Evolutionary conservation across 2,113 vertebrate genomes (phyloP).

Genomic region (Willisornis vidua): DNA sequence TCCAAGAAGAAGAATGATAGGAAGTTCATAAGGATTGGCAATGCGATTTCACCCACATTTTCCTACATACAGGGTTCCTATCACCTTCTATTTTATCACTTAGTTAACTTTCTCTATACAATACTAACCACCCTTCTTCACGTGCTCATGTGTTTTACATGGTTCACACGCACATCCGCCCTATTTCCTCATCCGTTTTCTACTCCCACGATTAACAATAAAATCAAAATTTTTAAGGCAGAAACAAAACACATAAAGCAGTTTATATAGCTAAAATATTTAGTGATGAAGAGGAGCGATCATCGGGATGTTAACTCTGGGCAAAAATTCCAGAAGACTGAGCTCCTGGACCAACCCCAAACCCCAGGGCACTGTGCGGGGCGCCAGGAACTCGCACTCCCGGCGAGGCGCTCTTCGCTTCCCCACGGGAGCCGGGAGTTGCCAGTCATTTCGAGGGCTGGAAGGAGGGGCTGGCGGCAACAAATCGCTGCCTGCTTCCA

Average conservation of each 20-base stretch:
- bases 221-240: not conserved
- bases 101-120: too few species aligned
- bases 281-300: accelerated
- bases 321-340: not conserved
- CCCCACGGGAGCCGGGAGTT: not conserved
- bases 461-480: constrained; percentile 56
- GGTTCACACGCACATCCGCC: accelerated
- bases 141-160: accelerated
- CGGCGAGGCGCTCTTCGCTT: not conserved
- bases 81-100: not conserved
- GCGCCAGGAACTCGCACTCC: not conserved
- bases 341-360: not conserved
- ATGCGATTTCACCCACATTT: not conserved
- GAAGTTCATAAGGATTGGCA: not conserved
- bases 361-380: not conserved
- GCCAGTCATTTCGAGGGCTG: constrained; percentile 31
- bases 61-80: not conserved
- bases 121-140: accelerated
- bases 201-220: not conserved
- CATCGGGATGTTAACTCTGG: not conserved
- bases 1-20: not conserved
- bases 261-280: accelerated
- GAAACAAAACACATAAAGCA: not conserved
- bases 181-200: not conserved
- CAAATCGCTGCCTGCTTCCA: constrained; percentile 51